Evolutionary conservation across 2,888 invertebrate genomes (phyloP), one percentile per base, ranked within the genome.

Genomic region (Yponomeuta sedellus): DNA sequence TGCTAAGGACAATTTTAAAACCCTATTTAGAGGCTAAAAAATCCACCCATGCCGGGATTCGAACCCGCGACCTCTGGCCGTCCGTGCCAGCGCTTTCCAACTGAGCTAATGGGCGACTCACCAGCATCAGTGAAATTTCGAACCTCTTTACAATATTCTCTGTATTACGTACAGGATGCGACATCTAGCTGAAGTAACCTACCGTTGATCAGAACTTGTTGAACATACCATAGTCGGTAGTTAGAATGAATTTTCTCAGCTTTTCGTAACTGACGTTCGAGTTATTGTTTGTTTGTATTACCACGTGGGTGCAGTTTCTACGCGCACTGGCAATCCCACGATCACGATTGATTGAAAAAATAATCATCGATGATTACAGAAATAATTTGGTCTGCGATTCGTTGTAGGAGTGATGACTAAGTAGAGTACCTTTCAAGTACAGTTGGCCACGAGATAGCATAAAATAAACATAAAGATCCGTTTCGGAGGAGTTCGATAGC

Each of bases 291-390:
- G 44, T 52, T 52, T 52, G 44, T 52, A 52, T 52, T 52, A 16
- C 12, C 12, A 12, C 44, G 44, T 52, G 44, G 44, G 44, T 52
- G 44, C 16, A 52, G 44, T 52, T 52, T 52, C 16, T 52, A 52
- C 12, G 12, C 16, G 44, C 12, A 16, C 16, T 52, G 44, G 44
- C 44, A 52, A 52, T 52, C 44, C 44, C 44, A 52, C 44, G 44
- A 52, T 52, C 44, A 52, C 44, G 44, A 52, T 52, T 52, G 44
- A 52, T 52, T 12, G 44, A 52, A 16, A 52, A 52, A 52, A 52
- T 52, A 52, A 52, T 52, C 44, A 52, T 52, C 44, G 44, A 52
- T 52, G 44, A 52, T 52, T 52, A 52, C 44, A 52, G 12, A 52
- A 52, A 52, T 52, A 52, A 52, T 52, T 52, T 52, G 44, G 44